Evolutionary conservation across 2,888 invertebrate genomes (phyloP).

Genomic region (Boloria selene): DNA sequence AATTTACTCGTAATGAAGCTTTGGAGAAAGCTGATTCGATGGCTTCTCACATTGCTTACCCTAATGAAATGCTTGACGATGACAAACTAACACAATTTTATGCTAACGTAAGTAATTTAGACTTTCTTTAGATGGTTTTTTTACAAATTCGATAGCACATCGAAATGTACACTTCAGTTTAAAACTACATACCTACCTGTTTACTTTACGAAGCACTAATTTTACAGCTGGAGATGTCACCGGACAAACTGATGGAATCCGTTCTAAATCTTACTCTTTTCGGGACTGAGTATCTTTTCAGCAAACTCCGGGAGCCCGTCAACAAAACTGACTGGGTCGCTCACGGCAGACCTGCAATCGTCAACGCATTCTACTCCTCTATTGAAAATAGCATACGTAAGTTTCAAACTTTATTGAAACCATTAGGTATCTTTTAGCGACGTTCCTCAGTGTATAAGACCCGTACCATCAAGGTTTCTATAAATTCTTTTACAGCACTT

Average conservation of each 20-base stretch:
- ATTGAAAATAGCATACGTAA: conserved; percentile 94
- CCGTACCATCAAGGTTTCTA: too few species aligned
- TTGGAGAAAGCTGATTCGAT: conserved; percentile 91
- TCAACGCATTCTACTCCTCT: conserved; percentile 93
- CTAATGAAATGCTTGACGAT: conserved; percentile 92
- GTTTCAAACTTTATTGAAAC: conserved; percentile 53
- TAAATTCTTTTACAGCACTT: too few species aligned
- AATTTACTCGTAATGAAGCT: conserved; percentile 88
- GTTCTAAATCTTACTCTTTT: conserved; percentile 90
- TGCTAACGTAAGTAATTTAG: conserved; percentile 78
- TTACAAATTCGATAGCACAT: too few species aligned
- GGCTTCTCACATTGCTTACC: conserved; percentile 95
- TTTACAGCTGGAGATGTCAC: conserved; percentile 86
- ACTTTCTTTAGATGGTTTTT: too few species aligned
- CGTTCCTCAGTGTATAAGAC: too few species aligned
- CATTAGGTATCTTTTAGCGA: background rate
- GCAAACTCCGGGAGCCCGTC: conserved; percentile 88
- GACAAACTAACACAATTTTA: conserved; percentile 91
- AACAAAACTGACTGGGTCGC: conserved; percentile 94
- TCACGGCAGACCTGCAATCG: conserved; percentile 91
- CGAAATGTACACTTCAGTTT: too few species aligned
- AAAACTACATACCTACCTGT: background rate
- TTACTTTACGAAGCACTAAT: background rate
- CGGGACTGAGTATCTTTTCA: conserved; percentile 90
- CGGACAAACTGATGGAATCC: conserved; percentile 87